Evolutionary conservation across 64 coral and sea anemone species (phyloP).

Genomic region (Orbicella faveolata): DNA sequence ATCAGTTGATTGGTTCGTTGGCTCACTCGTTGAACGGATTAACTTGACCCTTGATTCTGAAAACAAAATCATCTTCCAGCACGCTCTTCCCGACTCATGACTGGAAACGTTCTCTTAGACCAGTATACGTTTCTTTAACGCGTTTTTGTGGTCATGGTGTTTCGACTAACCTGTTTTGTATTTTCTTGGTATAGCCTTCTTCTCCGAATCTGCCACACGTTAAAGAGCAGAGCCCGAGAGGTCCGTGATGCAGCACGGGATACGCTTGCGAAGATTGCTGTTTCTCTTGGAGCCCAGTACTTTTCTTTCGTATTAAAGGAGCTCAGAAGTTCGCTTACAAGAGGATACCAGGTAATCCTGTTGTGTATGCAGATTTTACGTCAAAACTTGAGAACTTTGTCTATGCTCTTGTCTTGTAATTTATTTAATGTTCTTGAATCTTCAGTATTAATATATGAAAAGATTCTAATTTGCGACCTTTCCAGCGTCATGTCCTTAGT

Average conservation of each 20-base stretch:
- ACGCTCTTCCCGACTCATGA: too few species aligned
- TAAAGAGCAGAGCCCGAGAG: slow-evolving; percentile 85
- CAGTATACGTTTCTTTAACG: neutral
- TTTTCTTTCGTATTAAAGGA: slow-evolving; percentile 89
- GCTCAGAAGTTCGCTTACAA: slow-evolving; percentile 59
- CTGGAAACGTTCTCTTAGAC: neutral
- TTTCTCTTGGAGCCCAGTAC: slow-evolving; percentile 89
- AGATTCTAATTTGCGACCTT: neutral
- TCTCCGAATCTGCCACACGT: slow-evolving; percentile 72
- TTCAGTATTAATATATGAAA: neutral
- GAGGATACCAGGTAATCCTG: slow-evolving; percentile 85
- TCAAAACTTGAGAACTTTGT: neutral
- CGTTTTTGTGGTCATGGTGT: neutral
- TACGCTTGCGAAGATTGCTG: slow-evolving; percentile 73
- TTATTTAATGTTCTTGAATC: neutral
- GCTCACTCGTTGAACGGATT: too few species aligned
- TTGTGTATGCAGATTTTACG: neutral
- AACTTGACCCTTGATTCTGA: too few species aligned
- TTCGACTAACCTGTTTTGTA: neutral
- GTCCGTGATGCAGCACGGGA: slow-evolving; percentile 84
- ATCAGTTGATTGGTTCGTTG: too few species aligned
- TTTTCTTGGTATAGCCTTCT: slow-evolving; percentile 65
- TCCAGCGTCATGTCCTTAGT: slow-evolving; percentile 90
- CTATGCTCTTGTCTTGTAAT: neutral
- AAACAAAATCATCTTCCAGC: too few species aligned